These are phyloP conservation scores for Bellardia bayeri DNA, from an alignment of 2,888 invertebrate species.

Conservation along the genomic window DNA sequence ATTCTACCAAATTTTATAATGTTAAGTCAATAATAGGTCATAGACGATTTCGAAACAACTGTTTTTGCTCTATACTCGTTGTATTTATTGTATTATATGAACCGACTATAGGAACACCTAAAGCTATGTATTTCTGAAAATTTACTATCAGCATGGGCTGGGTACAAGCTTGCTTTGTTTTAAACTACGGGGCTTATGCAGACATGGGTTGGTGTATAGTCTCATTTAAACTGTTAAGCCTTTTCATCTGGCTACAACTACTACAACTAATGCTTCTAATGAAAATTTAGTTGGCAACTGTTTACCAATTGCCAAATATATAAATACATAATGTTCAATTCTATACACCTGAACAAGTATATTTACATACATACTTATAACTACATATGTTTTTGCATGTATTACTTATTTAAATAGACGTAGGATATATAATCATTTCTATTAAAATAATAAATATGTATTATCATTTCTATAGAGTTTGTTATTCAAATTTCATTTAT, in stretches of 20 bases:
- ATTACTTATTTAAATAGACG: neutral
- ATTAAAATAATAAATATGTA: slow-evolving; percentile 51
- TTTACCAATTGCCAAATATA: slow-evolving; percentile 31
- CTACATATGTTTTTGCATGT: neutral
- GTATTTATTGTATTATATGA: no score
- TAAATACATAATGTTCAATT: neutral
- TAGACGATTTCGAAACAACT: no score
- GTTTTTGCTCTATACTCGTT: no score
- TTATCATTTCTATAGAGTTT: slow-evolving; percentile 32
- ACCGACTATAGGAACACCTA: no score
- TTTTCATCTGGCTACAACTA: slow-evolving; percentile 4
- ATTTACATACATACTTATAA: neutral
- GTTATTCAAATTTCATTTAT: slow-evolving; percentile 39
- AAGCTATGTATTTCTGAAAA: no score
- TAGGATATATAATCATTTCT: slow-evolving; percentile 1
- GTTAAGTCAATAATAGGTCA: no score
- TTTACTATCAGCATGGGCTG: no score
- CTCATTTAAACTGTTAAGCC: slow-evolving; percentile 24
- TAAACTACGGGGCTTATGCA: neutral
- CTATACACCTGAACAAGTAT: neutral
- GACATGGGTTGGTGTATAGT: neutral
- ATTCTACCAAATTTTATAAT: no score
- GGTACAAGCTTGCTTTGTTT: no score
- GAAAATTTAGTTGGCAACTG: slow-evolving; percentile 38
- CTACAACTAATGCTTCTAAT: slow-evolving; percentile 42